A percentile compares a stretch with the other conserved stretches of the same genome.
phyloP scores from a whole-genome alignment of 2,113 vertebrate species.

The Forbesichthys agassizii region DNA sequence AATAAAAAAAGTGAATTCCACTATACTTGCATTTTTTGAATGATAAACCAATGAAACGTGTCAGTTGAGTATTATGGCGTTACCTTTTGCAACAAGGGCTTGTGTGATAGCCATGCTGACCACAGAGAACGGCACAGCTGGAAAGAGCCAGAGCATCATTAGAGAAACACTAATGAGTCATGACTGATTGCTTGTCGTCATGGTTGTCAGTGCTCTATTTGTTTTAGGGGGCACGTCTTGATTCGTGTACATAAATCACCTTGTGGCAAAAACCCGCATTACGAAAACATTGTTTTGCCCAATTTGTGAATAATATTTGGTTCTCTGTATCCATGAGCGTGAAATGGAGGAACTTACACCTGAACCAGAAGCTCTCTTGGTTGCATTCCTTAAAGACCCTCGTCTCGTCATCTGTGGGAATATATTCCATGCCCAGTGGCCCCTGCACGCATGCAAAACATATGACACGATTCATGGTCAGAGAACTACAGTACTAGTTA shows the following conservation, averaged over 20 bases:
- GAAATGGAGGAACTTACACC: conserved; percentile 80
- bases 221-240: too few species aligned
- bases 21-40: not conserved
- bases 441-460: conserved; percentile 56
- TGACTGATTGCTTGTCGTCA: too few species aligned
- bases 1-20: conserved; percentile 8
- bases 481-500: not conserved
- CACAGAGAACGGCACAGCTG: conserved; percentile 87
- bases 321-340: not conserved
- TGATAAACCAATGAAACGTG: not conserved
- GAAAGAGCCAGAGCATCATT: not conserved
- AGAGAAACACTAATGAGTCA: too few species aligned
- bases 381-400: conserved; percentile 85
- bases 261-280: too few species aligned
- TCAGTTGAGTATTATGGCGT: conserved; percentile 3
- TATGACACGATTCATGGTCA: too few species aligned
- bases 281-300: too few species aligned
- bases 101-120: conserved; percentile 83
- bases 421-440: conserved; percentile 69
- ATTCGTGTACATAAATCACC: too few species aligned
- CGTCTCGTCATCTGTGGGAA: conserved; percentile 87
- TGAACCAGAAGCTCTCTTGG: conserved; percentile 86
- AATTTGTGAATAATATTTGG: not conserved
- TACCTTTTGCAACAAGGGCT: conserved; percentile 86
- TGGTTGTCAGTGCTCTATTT: too few species aligned